phyloP scores from a whole-genome alignment of 2,888 invertebrate genomes.

The Synanthedon myopaeformis region DNA sequence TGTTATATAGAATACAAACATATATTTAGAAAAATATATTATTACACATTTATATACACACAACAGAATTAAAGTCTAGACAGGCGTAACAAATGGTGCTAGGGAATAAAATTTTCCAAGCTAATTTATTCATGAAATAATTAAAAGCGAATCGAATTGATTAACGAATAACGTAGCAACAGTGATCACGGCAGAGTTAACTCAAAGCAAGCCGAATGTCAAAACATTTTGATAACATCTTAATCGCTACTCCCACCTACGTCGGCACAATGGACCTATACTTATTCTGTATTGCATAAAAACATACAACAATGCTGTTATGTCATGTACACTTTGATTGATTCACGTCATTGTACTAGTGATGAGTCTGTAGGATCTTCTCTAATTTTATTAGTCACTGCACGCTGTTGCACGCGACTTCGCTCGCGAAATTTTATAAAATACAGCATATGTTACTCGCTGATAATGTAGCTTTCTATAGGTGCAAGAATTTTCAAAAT shows the following conservation, averaged over 20 bases:
- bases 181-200: no score
- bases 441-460: no score
- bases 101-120: neutral
- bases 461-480: no score
- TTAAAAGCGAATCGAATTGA: neutral
- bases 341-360: conserved; percentile 32
- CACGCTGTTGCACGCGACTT: no score
- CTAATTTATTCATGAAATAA: neutral
- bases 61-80: no score
- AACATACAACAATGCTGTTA: conserved; percentile 49
- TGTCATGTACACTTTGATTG: conserved; percentile 55
- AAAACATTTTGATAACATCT: conserved; percentile 50
- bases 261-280: conserved; percentile 30
- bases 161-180: neutral
- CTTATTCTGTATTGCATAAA: conserved; percentile 32
- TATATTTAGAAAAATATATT: no score
- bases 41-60: no score
- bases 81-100: no score
- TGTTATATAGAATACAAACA: no score
- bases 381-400: no score
- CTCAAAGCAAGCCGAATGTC: conserved; percentile 40
- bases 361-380: neutral
- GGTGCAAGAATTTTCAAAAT: no score
- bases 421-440: no score
- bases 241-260: conserved; percentile 44